A percentile compares a stretch with the other conserved stretches of the same genome.
These are phyloP conservation scores for Tetraneura akinire DNA, from an alignment of 1,140 invertebrate species.

Conservation along the genomic window DNA sequence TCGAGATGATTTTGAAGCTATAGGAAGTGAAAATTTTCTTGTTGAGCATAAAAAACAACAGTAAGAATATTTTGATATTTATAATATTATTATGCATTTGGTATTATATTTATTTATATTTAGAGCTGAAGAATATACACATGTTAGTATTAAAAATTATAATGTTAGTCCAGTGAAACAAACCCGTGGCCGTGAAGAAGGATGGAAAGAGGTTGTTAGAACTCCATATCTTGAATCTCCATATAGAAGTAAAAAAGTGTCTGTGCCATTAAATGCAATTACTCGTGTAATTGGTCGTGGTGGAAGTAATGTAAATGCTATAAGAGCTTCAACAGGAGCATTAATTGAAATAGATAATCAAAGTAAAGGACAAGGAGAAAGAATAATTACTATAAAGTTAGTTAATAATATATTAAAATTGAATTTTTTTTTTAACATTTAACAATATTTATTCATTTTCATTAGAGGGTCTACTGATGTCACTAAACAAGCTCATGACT, in stretches of 20 bases:
- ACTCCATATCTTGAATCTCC: conserved; percentile 64
- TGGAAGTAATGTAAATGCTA: conserved; percentile 96
- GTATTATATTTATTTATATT: conserved; percentile 54
- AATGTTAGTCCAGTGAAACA: conserved; percentile 28
- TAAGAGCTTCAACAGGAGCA: conserved; percentile 89
- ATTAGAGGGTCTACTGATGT: conserved; percentile 84
- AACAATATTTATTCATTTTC: conserved; percentile 41
- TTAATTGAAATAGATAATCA: conserved; percentile 98
- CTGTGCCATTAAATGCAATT: conserved; percentile 90
- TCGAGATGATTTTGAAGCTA: conserved; percentile 70
- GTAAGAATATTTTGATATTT: not conserved
- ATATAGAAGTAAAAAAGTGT: conserved; percentile 76
- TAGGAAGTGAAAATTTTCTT: conserved; percentile 63
- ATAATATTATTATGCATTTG: conserved; percentile 47
- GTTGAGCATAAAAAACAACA: conserved; percentile 62
- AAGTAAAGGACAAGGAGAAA: conserved; percentile 88
- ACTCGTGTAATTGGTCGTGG: conserved; percentile 93
- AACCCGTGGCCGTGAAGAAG: conserved; percentile 72
- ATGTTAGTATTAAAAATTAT: conserved; percentile 24
- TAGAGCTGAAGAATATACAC: conserved; percentile 32
- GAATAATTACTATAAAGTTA: conserved; percentile 93
- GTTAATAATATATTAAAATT: too few species aligned
- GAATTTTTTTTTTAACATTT: not conserved
- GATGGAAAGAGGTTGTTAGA: conserved; percentile 95
- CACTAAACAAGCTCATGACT: conserved; percentile 82